Percentiles rank a stretch among this genome's conserved stretches.
phyloP scores from a whole-genome alignment of 2,113 vertebrate genomes.

The Perca flavescens region DNA sequence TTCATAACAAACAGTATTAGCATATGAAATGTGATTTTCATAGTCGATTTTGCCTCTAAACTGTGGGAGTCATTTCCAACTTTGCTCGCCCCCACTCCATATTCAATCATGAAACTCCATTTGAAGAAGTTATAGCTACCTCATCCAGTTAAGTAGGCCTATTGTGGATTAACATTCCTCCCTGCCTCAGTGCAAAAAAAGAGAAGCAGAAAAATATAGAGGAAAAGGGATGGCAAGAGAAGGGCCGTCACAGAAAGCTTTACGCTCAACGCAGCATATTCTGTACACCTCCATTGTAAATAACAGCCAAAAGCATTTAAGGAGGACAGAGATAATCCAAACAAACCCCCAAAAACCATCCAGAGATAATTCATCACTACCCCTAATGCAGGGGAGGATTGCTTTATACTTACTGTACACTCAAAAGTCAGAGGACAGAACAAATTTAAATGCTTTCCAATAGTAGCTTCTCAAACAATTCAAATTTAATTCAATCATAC shows the following conservation, averaged over 20 bases:
- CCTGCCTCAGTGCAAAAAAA: slow-evolving; percentile 16
- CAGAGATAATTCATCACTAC: slow-evolving; percentile 55
- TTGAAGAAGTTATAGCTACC: slow-evolving; percentile 50
- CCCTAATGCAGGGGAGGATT: slow-evolving; percentile 34
- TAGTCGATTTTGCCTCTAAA: slow-evolving; percentile 18
- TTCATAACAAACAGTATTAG: slow-evolving; percentile 25
- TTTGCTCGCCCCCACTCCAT: slow-evolving; percentile 29
- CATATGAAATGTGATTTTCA: slow-evolving; percentile 37
- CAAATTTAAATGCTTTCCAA: slow-evolving; percentile 7
- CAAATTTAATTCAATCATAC: slow-evolving; percentile 42
- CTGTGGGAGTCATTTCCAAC: slow-evolving; percentile 42
- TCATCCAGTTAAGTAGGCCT: slow-evolving; percentile 56
- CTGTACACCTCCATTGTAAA: slow-evolving; percentile 55
- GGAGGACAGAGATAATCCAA: slow-evolving; percentile 74
- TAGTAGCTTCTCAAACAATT: slow-evolving; percentile 41
- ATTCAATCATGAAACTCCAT: slow-evolving; percentile 61
- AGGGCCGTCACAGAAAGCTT: neutral
- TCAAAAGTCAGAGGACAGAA: slow-evolving; percentile 15
- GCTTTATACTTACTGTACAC: slow-evolving; percentile 30
- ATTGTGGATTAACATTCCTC: slow-evolving; percentile 66
- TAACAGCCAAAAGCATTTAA: slow-evolving; percentile 52
- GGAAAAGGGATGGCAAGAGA: neutral
- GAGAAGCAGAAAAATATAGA: slow-evolving; percentile 10
- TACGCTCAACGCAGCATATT: slow-evolving; percentile 25
- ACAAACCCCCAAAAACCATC: slow-evolving; percentile 46